Evolutionary conservation across 2,113 vertebrate species (phyloP), one percentile per base, ranked within the genome.

Genomic region (Lasiurus borealis): DNA sequence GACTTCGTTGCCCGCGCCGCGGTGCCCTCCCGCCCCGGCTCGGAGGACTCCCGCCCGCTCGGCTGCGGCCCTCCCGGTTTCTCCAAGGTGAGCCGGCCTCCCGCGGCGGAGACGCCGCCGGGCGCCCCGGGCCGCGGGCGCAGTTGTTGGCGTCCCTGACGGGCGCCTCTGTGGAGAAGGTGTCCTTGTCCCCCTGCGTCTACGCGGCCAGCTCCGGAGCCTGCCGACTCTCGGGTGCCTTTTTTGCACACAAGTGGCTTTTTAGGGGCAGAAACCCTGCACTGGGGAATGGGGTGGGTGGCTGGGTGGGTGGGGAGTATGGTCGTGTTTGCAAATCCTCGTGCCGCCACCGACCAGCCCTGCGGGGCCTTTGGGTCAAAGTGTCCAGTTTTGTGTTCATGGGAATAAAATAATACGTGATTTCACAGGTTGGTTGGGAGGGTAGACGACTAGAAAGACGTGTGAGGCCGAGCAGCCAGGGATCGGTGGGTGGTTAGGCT

Each of bases 1-100:
- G 36, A 48, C 48, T 27, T 8, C 2, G 36, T 27, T 29, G 76
- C 54, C 46, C 3, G 71, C 91, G 72, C 71, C 16, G 46, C 89
- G 78, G 92, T n/a, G n/a, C n/a, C n/a, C n/a, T 95, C 93, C 92
- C 94, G 3, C 89, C 54, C 75, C 0, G 11, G n/a, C 90, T 78
- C 44, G 7, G 84, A 69, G 68, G 59, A 46, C 72, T 15, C 59
- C 71, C 23, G 66, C 21, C 77, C 57, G 36, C 57, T 46, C 10
- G 59, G 36, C 66, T 48, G 90, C 69, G 95, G 34, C 46, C n/a
- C 29, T 85, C 21, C 40, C 31, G 90, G 88, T 52, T 48, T 81
- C 6, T 85, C 21, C 25, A 5, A 88, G 88, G 40, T 34, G 87
- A 54, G 57, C 46, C 25, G 95, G 48, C 81, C 59, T 36, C n/a